Evolutionary conservation across 2,888 invertebrate genomes (phyloP).

Genomic region (Pseudococcus viburni): DNA sequence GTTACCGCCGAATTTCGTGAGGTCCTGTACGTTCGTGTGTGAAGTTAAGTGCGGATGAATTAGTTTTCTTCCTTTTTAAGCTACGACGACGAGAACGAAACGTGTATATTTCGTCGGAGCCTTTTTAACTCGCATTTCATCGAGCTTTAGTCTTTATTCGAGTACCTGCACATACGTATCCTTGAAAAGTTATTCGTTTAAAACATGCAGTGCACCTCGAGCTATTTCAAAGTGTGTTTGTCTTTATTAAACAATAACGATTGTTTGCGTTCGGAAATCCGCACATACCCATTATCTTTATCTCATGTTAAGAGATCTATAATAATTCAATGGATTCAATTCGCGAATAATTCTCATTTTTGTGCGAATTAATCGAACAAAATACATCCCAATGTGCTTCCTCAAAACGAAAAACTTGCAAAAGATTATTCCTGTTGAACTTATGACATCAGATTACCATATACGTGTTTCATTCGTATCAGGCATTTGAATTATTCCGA

Average conservation of each 20-base stretch:
- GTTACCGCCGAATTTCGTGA: neutral
- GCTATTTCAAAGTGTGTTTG: neutral
- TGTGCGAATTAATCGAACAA: no score
- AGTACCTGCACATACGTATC: neutral
- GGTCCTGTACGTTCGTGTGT: slow-evolving; percentile 9
- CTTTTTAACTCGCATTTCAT: neutral
- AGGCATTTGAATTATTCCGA: neutral
- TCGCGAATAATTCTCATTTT: no score
- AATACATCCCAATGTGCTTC: no score
- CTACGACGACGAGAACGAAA: neutral
- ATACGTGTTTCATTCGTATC: neutral
- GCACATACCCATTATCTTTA: no score
- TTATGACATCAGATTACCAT: neutral
- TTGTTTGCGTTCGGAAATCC: neutral
- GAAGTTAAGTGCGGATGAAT: slow-evolving; percentile 6
- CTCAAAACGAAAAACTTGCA: no score
- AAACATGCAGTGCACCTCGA: slow-evolving; percentile 7
- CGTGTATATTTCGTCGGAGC: neutral
- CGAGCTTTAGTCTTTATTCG: neutral
- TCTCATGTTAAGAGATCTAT: no score
- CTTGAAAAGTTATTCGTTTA: neutral
- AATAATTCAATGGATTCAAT: neutral
- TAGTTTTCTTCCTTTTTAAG: neutral
- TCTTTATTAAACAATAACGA: neutral
- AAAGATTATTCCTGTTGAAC: neutral